Conservation (phyloP, 1,140 invertebrate genomes). For the Trinorchestia longiramus region DNA sequence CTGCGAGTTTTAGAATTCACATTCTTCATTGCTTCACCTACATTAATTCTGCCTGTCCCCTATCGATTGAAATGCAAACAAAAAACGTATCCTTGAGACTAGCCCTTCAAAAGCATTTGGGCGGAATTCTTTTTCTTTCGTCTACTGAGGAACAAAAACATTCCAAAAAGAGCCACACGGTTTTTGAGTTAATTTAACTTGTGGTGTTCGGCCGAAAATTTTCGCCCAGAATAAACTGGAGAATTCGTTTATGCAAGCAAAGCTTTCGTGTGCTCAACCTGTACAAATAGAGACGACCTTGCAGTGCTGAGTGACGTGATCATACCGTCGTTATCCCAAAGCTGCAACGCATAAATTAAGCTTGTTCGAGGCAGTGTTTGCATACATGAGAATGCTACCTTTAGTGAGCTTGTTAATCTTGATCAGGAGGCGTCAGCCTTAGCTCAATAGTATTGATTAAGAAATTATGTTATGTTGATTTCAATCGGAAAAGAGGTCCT, state of each 20-base stretch:
- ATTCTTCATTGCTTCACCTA: background rate
- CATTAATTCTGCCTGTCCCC: background rate
- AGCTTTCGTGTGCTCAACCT: background rate
- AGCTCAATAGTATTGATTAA: too few species aligned
- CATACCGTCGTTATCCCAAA: background rate
- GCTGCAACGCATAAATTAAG: background rate
- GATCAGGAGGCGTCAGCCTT: too few species aligned
- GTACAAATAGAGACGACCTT: background rate
- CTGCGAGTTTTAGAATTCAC: background rate
- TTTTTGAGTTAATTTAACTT: background rate
- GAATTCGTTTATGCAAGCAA: background rate
- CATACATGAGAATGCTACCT: background rate
- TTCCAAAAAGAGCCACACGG: background rate
- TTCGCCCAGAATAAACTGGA: background rate
- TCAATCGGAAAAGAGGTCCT: too few species aligned
- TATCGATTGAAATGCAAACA: background rate
- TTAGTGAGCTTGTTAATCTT: too few species aligned
- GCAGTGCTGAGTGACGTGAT: background rate
- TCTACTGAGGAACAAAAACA: background rate
- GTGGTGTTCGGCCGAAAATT: background rate
- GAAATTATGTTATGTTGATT: too few species aligned
- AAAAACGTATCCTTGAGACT: background rate
- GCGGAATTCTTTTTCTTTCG: background rate
- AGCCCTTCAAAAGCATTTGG: too few species aligned
- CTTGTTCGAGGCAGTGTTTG: background rate